These are phyloP conservation scores for Reinhardtius hippoglossoides DNA, from an alignment of 2,113 vertebrate genomes.

Conservation along the genomic window DNA sequence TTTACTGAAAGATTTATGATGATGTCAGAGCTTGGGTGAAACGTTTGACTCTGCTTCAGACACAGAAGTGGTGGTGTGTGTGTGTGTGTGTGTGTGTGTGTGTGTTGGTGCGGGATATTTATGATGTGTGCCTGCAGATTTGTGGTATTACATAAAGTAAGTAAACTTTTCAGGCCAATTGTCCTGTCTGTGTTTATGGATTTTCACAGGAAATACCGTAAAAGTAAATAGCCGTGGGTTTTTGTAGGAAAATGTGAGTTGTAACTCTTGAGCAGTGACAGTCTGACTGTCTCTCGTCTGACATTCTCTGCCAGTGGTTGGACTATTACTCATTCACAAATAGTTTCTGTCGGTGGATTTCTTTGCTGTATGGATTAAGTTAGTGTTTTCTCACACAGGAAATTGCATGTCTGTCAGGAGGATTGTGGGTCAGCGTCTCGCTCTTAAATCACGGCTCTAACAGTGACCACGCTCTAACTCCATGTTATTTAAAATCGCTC, in stretches of 20 bases:
- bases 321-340: constrained; percentile 49
- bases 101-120: constrained; percentile 38
- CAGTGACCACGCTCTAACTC: constrained; percentile 37
- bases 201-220: constrained; percentile 49
- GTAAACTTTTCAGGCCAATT: constrained; percentile 11
- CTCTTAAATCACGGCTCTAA: constrained; percentile 66
- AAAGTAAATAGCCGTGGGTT: constrained; percentile 40
- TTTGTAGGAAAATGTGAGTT: constrained; percentile 59
- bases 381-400: constrained; percentile 76
- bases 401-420: constrained; percentile 75
- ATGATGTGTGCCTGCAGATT: neutral
- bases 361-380: constrained; percentile 60
- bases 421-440: constrained; percentile 51
- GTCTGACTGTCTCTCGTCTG: constrained; percentile 31
- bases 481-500: constrained; percentile 32
- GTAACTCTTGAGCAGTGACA: constrained; percentile 20
- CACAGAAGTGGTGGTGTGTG: neutral
- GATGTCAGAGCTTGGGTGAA: constrained; percentile 16
- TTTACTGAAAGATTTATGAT: constrained; percentile 15
- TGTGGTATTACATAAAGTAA: neutral
- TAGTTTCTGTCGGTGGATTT: constrained; percentile 41
- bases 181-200: constrained; percentile 56
- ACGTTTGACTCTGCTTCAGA: constrained; percentile 4
- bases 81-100: neutral
- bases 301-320: neutral